These are phyloP conservation scores for Lagenorhynchus albirostris DNA, from an alignment of 2,113 vertebrate genomes.

Conservation along the genomic window DNA sequence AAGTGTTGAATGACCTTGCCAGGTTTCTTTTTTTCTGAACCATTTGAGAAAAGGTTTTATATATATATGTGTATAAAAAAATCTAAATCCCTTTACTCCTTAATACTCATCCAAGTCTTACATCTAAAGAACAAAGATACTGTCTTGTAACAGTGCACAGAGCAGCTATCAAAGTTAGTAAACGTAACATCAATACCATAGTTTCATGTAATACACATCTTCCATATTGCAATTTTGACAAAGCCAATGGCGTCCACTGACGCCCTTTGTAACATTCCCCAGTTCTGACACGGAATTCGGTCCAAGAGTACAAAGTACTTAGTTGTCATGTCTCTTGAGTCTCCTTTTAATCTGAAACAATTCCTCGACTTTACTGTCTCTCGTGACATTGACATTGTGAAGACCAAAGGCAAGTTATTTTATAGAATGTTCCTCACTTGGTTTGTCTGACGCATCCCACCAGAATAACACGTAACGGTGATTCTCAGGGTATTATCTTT, in stretches of 20 bases:
- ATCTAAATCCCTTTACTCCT: background rate
- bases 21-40: background rate
- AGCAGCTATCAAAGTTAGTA: background rate
- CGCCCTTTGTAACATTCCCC: background rate
- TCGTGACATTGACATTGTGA: background rate
- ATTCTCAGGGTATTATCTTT: background rate
- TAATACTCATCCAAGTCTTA: background rate
- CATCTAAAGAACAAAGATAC: background rate
- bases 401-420: background rate
- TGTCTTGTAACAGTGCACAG: background rate
- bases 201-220: background rate
- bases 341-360: background rate
- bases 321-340: rapidly evolving
- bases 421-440: background rate
- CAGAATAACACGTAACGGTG: background rate
- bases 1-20: background rate
- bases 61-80: background rate
- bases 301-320: background rate
- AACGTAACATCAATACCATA: rapidly evolving
- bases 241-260: rapidly evolving
- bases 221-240: background rate
- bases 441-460: background rate
- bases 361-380: background rate
- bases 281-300: background rate
- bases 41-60: background rate